Percentiles rank a stretch among this genome's conserved stretches.
phyloP scores from a whole-genome alignment of 2,113 vertebrate species.

The Tychaedon coryphoeus region DNA sequence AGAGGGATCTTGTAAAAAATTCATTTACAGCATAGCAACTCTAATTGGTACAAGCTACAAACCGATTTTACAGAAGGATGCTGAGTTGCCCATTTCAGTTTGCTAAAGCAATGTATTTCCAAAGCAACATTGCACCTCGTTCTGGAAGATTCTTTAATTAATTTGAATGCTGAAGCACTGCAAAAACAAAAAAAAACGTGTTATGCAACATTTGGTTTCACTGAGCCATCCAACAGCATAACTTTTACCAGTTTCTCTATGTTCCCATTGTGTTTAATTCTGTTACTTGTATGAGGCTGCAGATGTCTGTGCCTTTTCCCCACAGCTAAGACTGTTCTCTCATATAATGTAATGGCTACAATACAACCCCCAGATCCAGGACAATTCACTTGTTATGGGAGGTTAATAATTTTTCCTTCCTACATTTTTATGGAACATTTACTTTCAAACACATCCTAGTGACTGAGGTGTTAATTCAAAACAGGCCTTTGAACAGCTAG shows the following conservation, averaged over 20 bases:
- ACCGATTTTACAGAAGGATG: not conserved
- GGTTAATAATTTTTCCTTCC: conserved; percentile 37
- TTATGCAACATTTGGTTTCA: conserved; percentile 61
- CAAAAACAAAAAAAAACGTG: conserved; percentile 42
- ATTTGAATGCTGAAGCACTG: conserved; percentile 34
- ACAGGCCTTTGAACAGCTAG: not conserved
- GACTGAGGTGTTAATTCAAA: not conserved
- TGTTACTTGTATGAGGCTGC: conserved; percentile 20
- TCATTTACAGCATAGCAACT: not conserved
- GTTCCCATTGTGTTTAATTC: conserved; percentile 56
- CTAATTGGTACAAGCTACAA: not conserved
- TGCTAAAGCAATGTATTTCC: not conserved
- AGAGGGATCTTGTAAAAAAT: not conserved
- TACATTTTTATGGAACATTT: conserved; percentile 53
- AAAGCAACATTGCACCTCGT: conserved; percentile 21
- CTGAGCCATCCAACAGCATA: conserved; percentile 31
- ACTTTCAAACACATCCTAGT: conserved; percentile 37
- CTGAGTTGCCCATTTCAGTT: not conserved
- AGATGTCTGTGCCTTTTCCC: conserved; percentile 51
- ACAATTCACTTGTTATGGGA: conserved; percentile 38
- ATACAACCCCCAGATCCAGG: conserved; percentile 2
- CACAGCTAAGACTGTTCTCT: conserved; percentile 53
- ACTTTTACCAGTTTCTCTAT: conserved; percentile 52
- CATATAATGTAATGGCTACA: conserved; percentile 5
- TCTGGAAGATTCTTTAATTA: conserved; percentile 61